These are phyloP conservation scores for Eristalis intricaria DNA, from an alignment of 2,888 invertebrate genomes.

Conservation along the genomic window DNA sequence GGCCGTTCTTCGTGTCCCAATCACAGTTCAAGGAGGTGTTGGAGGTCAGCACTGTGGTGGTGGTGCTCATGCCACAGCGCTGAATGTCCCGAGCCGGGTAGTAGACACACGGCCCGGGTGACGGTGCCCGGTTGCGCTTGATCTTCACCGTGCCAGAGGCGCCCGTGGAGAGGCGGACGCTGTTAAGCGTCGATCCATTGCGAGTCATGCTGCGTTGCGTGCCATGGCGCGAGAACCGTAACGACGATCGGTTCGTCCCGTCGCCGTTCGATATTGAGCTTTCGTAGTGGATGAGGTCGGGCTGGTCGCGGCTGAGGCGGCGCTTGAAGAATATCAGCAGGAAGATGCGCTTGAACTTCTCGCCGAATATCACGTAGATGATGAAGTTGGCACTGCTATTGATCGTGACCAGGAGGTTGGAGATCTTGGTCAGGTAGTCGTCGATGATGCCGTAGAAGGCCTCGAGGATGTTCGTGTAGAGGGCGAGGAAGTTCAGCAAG, in stretches of 20 bases:
- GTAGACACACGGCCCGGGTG: conserved; percentile 82
- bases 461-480: conserved; percentile 93
- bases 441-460: conserved; percentile 87
- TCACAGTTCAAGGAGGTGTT: conserved; percentile 79
- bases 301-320: conserved; percentile 85
- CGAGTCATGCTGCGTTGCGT: conserved; percentile 80
- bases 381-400: conserved; percentile 99
- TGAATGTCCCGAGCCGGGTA: conserved; percentile 81
- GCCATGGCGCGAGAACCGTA: conserved; percentile 83
- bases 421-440: conserved; percentile 89
- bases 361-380: conserved; percentile 98
- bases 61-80: conserved; percentile 74
- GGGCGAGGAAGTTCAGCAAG: conserved; percentile 93
- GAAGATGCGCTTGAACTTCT: conserved; percentile 96
- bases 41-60: conserved; percentile 74
- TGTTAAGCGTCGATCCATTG: conserved; percentile 77
- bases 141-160: conserved; percentile 78
- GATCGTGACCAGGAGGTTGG: conserved; percentile 96
- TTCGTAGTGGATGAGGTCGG: conserved; percentile 91
- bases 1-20: conserved; percentile 79
- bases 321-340: conserved; percentile 89
- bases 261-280: conserved; percentile 91
- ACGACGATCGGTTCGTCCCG: conserved; percentile 84
- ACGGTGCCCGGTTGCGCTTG: conserved; percentile 81
- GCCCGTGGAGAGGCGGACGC: conserved; percentile 78